Evolutionary conservation across 2,888 invertebrate species (phyloP).

Genomic region (Temnothorax rugatulus): DNA sequence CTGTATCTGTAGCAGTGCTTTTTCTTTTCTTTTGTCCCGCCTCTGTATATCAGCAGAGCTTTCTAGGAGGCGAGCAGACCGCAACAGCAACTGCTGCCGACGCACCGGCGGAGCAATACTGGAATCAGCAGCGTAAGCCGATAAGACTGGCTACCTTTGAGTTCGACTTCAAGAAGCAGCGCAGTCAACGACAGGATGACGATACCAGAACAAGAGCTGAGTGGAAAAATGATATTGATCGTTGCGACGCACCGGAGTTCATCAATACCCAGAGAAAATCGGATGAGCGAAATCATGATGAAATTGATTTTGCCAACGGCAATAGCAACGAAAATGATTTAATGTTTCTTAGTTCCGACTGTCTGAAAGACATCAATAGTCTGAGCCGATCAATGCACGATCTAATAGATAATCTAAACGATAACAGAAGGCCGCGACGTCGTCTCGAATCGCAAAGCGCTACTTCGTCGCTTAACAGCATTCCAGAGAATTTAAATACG

Average conservation of each 20-base stretch:
- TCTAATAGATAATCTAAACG: constrained; percentile 74
- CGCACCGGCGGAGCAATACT: constrained; percentile 82
- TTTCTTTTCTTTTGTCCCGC: constrained; percentile 83
- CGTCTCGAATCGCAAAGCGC: constrained; percentile 66
- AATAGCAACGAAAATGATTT: constrained; percentile 71
- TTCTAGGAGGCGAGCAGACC: constrained; percentile 85
- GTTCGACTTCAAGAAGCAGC: constrained; percentile 80
- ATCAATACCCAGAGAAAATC: not conserved
- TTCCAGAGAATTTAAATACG: constrained; percentile 64
- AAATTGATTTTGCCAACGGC: constrained; percentile 73
- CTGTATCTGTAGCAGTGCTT: constrained; percentile 85
- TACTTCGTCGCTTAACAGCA: constrained; percentile 74
- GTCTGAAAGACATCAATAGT: constrained; percentile 76
- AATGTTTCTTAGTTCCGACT: constrained; percentile 75
- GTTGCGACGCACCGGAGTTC: not conserved
- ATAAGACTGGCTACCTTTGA: constrained; percentile 83
- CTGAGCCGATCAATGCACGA: constrained; percentile 77
- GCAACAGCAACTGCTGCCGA: constrained; percentile 79
- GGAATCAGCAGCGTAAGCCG: constrained; percentile 85
- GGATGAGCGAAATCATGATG: constrained; percentile 55
- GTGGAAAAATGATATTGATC: constrained; percentile 52
- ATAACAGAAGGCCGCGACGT: constrained; percentile 32
- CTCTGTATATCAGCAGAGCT: constrained; percentile 85
- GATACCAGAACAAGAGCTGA: constrained; percentile 58
- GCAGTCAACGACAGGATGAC: constrained; percentile 60